phyloP scores from a whole-genome alignment of 2,113 vertebrate species.

The Brachirus orientalis region DNA sequence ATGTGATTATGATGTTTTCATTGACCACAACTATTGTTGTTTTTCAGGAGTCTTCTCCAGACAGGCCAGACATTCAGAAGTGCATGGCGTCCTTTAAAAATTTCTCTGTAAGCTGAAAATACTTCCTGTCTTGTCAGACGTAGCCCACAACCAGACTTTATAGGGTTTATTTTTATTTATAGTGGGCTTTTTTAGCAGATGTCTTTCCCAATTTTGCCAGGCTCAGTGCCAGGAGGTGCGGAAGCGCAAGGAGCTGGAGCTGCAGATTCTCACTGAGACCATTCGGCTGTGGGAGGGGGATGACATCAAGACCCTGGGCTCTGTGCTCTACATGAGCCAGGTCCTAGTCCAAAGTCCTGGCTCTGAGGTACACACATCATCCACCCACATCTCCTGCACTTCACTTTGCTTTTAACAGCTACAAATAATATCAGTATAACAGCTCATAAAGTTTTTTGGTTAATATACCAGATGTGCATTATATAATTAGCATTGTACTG shows the following conservation, averaged over 20 bases:
- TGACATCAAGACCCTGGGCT: slow-evolving; percentile 93
- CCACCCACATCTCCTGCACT: background rate
- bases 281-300: slow-evolving; percentile 98
- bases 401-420: background rate
- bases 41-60: slow-evolving; percentile 91
- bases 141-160: background rate
- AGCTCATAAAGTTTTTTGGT: too few relatives aligned
- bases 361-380: slow-evolving; percentile 60
- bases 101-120: slow-evolving; percentile 88
- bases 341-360: slow-evolving; percentile 91
- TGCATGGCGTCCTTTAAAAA: slow-evolving; percentile 96
- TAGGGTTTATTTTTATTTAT: background rate
- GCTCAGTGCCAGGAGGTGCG: slow-evolving; percentile 96
- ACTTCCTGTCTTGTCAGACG: background rate
- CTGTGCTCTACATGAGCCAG: slow-evolving; percentile 96
- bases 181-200: slow-evolving; percentile 1
- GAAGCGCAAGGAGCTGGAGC: slow-evolving; percentile 95
- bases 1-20: background rate
- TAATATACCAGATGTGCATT: too few relatives aligned
- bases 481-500: too few relatives aligned
- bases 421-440: background rate
- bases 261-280: slow-evolving; percentile 93
- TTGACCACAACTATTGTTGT: background rate
- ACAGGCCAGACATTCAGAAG: slow-evolving; percentile 94
- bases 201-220: slow-evolving; percentile 72